A percentile compares a stretch with the other conserved stretches of the same genome.
These are phyloP conservation scores for Rhizomys pruinosus DNA, from an alignment of 2,113 vertebrate genomes.

Conservation along the genomic window DNA sequence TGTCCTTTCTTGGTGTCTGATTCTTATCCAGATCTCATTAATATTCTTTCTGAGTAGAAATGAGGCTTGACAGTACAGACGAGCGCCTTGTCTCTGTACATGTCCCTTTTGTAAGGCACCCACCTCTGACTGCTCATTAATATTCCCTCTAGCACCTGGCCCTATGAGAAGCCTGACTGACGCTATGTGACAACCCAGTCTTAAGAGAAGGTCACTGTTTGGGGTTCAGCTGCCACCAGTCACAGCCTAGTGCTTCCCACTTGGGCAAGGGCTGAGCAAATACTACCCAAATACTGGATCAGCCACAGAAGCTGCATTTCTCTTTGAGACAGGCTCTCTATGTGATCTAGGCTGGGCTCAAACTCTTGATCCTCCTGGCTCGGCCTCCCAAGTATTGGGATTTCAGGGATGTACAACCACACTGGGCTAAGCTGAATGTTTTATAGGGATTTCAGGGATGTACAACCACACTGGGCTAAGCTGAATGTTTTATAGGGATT, in stretches of 20 bases:
- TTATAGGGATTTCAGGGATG: too few species aligned
- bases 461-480: too few species aligned
- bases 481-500: too few species aligned
- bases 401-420: too few species aligned
- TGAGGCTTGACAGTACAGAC: conserved; percentile 43
- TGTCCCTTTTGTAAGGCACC: neutral
- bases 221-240: neutral
- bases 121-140: conserved; percentile 37
- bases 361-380: neutral
- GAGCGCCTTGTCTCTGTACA: conserved; percentile 16
- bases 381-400: neutral
- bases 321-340: neutral
- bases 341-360: neutral
- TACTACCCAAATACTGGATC: neutral
- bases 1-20: conserved; percentile 74
- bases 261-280: neutral
- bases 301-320: conserved; percentile 27
- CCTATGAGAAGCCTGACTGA: conserved; percentile 20
- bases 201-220: conserved; percentile 7
- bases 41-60: conserved; percentile 72
- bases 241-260: neutral
- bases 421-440: too few species aligned
- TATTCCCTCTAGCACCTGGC: conserved; percentile 12
- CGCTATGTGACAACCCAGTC: neutral
- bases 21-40: conserved; percentile 79